phyloP scores from a whole-genome alignment of 1,140 invertebrate genomes.

The Heliconius melpomene region DNA sequence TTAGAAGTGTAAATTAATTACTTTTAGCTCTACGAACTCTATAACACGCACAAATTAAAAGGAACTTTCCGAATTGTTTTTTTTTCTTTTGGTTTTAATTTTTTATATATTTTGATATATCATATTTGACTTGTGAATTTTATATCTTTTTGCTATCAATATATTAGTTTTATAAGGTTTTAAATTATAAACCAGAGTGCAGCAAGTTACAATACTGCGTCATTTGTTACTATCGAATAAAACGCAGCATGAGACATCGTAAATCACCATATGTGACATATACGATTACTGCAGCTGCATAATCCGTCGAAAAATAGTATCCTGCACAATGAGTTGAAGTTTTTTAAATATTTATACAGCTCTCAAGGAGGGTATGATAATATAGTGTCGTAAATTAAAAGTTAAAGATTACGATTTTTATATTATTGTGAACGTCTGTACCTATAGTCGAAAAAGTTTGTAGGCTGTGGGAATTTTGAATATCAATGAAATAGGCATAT shows the following conservation, averaged over 20 bases:
- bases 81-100: too few species aligned
- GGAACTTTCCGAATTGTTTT: too few species aligned
- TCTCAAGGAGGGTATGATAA: slow-evolving; percentile 38
- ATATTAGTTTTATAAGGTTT: not conserved
- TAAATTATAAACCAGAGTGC: not conserved
- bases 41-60: too few species aligned
- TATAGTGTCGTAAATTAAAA: slow-evolving; percentile 33
- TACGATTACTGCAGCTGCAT: slow-evolving; percentile 65
- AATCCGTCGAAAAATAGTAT: slow-evolving; percentile 60
- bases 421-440: not conserved
- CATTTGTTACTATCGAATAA: slow-evolving; percentile 66
- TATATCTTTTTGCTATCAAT: not conserved
- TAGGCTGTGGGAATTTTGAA: not conserved
- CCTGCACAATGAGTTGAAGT: slow-evolving; percentile 45
- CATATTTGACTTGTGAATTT: too few species aligned
- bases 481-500: not conserved
- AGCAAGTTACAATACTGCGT: slow-evolving; percentile 28
- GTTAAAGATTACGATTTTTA: slow-evolving; percentile 7
- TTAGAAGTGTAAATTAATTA: too few species aligned
- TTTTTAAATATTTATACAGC: slow-evolving; percentile 59
- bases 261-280: slow-evolving; percentile 69
- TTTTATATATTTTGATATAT: too few species aligned
- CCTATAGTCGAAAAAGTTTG: not conserved
- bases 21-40: too few species aligned
- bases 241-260: slow-evolving; percentile 68